Percentiles rank a stretch among this genome's conserved stretches.
These are phyloP conservation scores for Drosophila vallismaia DNA, from an alignment of 2,888 invertebrate species.

Conservation along the genomic window DNA sequence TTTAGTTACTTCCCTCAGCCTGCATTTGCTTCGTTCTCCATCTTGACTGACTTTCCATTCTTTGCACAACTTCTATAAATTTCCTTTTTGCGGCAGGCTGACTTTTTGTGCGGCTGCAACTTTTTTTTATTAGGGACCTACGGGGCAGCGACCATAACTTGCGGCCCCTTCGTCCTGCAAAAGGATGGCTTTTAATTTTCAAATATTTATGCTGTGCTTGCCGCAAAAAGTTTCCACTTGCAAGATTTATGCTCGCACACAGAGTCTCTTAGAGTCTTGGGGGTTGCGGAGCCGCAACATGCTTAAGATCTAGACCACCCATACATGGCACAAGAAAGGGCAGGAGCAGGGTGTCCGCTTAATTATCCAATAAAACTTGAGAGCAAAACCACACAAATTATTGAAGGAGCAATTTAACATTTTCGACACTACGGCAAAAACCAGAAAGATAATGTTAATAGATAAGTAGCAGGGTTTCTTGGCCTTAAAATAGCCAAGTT, in stretches of 20 bases:
- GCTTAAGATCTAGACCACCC: slow-evolving; percentile 30
- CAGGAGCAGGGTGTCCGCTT: slow-evolving; percentile 11
- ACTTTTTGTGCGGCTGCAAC: slow-evolving; percentile 36
- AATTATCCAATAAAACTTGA: slow-evolving; percentile 71
- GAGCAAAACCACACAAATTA: slow-evolving; percentile 59
- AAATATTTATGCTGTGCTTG: slow-evolving; percentile 67
- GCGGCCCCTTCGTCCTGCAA: slow-evolving; percentile 8
- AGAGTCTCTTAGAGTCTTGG: too few relatives aligned
- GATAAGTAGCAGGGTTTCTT: background rate
- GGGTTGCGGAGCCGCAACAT: slow-evolving; percentile 20
- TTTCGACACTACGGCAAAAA: slow-evolving; percentile 26
- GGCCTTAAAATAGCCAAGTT: slow-evolving; percentile 16
- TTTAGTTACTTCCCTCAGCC: background rate
- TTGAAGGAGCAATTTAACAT: slow-evolving; percentile 38
- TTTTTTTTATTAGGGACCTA: slow-evolving; percentile 24
- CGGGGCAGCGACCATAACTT: slow-evolving; percentile 12
- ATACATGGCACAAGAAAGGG: slow-evolving; percentile 9
- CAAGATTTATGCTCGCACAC: slow-evolving; percentile 53
- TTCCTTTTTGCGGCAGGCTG: slow-evolving; percentile 18
- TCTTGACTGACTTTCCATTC: slow-evolving; percentile 22
- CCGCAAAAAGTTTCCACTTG: slow-evolving; percentile 49
- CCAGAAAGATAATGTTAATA: slow-evolving; percentile 13
- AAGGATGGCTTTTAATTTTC: slow-evolving; percentile 60
- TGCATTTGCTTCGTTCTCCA: slow-evolving; percentile 33
- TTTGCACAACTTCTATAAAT: slow-evolving; percentile 41